phyloP scores from a whole-genome alignment of 2,888 invertebrate species.

The Belgica antarctica region DNA sequence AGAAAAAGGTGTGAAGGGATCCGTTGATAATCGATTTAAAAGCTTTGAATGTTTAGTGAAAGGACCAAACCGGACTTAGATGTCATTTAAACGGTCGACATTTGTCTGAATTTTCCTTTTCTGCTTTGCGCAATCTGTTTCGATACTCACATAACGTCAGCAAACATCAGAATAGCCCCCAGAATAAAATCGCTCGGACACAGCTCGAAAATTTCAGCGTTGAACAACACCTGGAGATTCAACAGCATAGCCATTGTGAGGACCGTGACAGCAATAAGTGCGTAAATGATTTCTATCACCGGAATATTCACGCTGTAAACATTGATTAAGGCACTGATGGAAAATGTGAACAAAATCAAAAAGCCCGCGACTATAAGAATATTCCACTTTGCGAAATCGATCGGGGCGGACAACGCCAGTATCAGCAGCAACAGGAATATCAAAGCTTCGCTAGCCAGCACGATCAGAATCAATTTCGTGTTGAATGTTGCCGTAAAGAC shows the following conservation, averaged over 20 bases:
- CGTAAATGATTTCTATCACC: neutral
- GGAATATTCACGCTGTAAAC: neutral
- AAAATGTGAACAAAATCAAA: neutral
- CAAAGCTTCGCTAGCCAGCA: neutral
- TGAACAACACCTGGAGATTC: neutral
- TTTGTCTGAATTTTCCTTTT: too few relatives aligned
- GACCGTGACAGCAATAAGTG: neutral
- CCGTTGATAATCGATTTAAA: neutral
- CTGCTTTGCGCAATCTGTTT: neutral
- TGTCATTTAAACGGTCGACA: neutral
- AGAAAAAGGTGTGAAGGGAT: too few relatives aligned
- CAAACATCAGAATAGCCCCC: neutral
- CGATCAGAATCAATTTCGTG: neutral
- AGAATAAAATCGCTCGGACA: neutral
- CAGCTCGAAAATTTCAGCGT: neutral
- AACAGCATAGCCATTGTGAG: neutral
- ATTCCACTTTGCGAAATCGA: slow-evolving; percentile 16
- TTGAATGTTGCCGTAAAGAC: neutral
- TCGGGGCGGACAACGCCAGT: neutral
- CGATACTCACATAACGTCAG: slow-evolving; percentile 7
- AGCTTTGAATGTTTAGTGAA: neutral
- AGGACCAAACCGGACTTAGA: neutral
- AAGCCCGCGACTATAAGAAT: too few relatives aligned
- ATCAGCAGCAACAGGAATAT: neutral
- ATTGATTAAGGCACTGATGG: neutral